phyloP scores from a whole-genome alignment of 2,888 invertebrate species.

The Napeogenes inachia region DNA sequence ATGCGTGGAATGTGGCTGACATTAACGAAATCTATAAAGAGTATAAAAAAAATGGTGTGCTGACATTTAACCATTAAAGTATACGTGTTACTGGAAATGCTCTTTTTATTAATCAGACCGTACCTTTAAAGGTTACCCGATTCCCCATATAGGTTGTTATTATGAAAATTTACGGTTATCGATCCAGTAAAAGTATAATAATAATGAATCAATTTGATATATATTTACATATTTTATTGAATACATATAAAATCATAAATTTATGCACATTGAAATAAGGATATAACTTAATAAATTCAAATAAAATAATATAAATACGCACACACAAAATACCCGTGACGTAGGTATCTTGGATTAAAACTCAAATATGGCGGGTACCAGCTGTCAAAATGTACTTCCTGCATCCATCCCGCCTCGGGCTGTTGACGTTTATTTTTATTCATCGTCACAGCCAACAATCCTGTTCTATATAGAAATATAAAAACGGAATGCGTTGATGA shows the following conservation, averaged over 20 bases:
- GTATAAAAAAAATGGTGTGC: slow-evolving; percentile 29
- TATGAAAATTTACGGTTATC: no score
- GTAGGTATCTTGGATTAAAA: background rate
- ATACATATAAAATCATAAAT: no score
- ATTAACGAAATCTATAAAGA: slow-evolving; percentile 38
- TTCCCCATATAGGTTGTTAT: background rate
- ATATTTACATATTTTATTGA: no score
- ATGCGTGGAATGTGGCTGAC: slow-evolving; percentile 29
- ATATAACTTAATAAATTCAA: no score
- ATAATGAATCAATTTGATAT: no score
- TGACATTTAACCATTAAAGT: slow-evolving; percentile 36
- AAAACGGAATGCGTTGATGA: slow-evolving; percentile 49
- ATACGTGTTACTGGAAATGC: background rate
- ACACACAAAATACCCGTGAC: background rate
- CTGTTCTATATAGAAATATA: slow-evolving; percentile 55
- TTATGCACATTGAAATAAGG: no score
- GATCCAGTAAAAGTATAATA: no score
- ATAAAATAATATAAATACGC: background rate
- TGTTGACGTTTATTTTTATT: slow-evolving; percentile 41
- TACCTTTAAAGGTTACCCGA: slow-evolving; percentile 10
- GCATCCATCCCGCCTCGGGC: slow-evolving; percentile 60
- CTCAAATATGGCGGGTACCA: slow-evolving; percentile 39
- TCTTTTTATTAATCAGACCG: slow-evolving; percentile 9
- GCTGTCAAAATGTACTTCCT: slow-evolving; percentile 65
- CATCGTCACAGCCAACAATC: slow-evolving; percentile 42